Evolutionary conservation across 2,797 vertebrate species (phyloP), one percentile per base, ranked within the genome.

Genomic region (Macropodus opercularis): DNA sequence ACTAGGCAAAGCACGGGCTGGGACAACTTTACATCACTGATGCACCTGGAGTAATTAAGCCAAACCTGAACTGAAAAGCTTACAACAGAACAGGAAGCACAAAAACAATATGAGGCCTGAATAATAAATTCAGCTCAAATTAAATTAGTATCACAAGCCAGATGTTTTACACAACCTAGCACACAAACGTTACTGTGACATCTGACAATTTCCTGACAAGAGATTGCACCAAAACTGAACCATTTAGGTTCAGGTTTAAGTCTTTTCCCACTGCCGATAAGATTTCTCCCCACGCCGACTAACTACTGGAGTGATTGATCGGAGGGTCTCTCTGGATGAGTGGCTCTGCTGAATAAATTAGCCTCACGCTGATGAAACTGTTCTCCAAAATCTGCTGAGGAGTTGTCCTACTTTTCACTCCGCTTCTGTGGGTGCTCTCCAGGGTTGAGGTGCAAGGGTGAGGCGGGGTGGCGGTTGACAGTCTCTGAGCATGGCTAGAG

Each of bases 391-490:
- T 86, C 48, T 88, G 73, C 69, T 17, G 56, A 56, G 67, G 53
- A 58, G 65, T 81, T 81, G 81, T 56, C 85, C 85, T 86, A 80
- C 75, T 86, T 89, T 83, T 80, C 73, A 75, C 29, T 71, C 52
- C 56, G 60, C 61, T 69, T 56, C 15, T 19, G 19, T 54, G 69
- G 59, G 19, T 46, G 3, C 46, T 61, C 59, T 66, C 71, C 50
- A 48, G 75, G 66, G 64, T 27, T 13, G 47, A 58, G 62, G 42
- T 72, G 46, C 48, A 19, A 68, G 54, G 57, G 32, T 52, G 31
- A 65, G 59, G 36, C 35, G 46, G 48, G 41, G 49, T 1, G 15
- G 48, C 34, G 41, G 44, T 0, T 55, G 39, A 43, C 56, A 68
- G 62, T 66, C 35, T 69, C n/a, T 19, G 11, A 40, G 51, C 59